Evolutionary conservation across 2,888 invertebrate genomes (phyloP), one percentile per base, ranked within the genome.

Genomic region (Netelia melanura): DNA sequence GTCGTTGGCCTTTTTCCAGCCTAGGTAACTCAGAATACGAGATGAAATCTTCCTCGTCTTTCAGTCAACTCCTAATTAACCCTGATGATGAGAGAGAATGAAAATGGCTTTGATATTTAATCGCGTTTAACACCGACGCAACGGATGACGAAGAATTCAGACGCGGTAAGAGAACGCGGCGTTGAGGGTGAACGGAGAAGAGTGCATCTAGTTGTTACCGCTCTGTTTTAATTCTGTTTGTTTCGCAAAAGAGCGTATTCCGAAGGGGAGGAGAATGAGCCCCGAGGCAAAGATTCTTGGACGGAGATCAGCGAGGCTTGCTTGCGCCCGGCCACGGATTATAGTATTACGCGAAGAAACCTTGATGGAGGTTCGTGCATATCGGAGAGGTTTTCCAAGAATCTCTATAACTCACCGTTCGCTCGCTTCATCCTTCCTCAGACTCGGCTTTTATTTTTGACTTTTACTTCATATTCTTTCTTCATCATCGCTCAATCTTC

Each of bases 61-160:
- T 67, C 52, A 17, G 38, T 23, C 25, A 72, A 71, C 21, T 75
- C 65, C 75, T 64, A 84, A 70, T 81, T 76, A 84, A 80, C 58
- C 76, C 71, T 67, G 76, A 81, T 81, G 56, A 65, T 86, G 79
- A 77, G 84, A 86, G 76, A 86, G 64, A 67, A 77, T 70, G 86
- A 83, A 83, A 84, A 76, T 80, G 86, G 91, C 92, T 93, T 93
- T 92, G 92, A 92, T 91, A 91, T 92, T 92, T 92, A 93, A 93
- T 93, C 91, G 90, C 88, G 90, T 92, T 92, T 91, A 91, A 91
- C 90, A 89, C 90, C 87, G 87, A 87, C 88, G 81, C 85, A 58
- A 38, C 30, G 72, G 58, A 76, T 74, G 75, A 81, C 74, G 67
- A 52, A 38, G 75, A 64, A 56, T 52, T 30, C 30, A 58, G 61